phyloP scores from a whole-genome alignment of 2,797 vertebrate species.

The Platalea minor region DNA sequence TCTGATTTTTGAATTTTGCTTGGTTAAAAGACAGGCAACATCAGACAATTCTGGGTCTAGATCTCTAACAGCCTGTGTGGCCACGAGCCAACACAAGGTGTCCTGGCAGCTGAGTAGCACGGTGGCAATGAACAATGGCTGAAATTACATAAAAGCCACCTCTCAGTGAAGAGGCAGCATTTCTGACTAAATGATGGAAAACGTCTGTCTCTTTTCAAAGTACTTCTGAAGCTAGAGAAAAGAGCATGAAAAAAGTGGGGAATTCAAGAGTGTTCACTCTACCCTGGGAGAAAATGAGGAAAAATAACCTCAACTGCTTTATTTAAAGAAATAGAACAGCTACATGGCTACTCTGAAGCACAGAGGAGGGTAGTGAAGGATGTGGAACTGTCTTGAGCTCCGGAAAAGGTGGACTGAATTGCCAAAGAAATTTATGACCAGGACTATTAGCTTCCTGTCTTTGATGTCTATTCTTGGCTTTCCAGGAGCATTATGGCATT shows the following conservation, averaged over 20 bases:
- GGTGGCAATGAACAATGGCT: not conserved
- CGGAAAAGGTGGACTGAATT: slow-evolving; percentile 40
- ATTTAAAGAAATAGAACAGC: not conserved
- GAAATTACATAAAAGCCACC: not conserved
- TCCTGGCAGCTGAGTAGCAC: not conserved
- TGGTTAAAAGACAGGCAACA: not conserved
- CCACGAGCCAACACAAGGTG: fast-evolving
- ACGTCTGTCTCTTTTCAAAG: not conserved
- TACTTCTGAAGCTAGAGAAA: not conserved
- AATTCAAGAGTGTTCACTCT: not conserved
- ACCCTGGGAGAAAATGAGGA: not conserved
- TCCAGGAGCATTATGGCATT: slow-evolving; percentile 59
- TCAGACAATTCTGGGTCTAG: not conserved
- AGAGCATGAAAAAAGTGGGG: not conserved
- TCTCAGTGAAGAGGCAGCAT: not conserved
- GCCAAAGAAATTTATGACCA: slow-evolving; percentile 56
- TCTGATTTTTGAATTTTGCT: not conserved
- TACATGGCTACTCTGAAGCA: not conserved
- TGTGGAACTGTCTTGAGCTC: slow-evolving; percentile 20
- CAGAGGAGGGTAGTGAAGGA: slow-evolving; percentile 19
- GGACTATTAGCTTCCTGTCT: slow-evolving; percentile 64
- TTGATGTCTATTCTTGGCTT: slow-evolving; percentile 65
- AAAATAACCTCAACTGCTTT: not conserved
- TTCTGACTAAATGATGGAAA: not conserved
- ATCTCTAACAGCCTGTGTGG: not conserved